Evolutionary conservation across 92 coral and sea anemone species (phyloP), one percentile per base, ranked within the genome.

Genomic region (Porites rus): DNA sequence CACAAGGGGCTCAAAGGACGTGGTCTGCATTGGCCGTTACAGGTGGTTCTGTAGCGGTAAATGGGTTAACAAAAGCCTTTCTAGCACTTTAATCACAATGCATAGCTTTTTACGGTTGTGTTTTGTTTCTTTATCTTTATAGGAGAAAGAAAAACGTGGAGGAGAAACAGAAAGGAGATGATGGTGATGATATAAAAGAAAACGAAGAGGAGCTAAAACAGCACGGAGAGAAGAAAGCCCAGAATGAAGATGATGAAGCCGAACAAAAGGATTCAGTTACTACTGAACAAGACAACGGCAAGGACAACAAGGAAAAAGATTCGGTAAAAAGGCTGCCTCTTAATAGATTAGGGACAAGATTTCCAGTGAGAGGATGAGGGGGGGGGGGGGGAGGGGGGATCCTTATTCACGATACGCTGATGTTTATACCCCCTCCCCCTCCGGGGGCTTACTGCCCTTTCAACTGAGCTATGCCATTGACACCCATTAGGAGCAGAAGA

Each of bases 91-190:
- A 38, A 38, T 38, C 46, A 38, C 46, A 38, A 5, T 56, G 61
- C 2, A 10, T 56, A 56, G 13, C 17, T 56, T 56, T 56, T 56
- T 56, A 56, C 16, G 16, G 61, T 14, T 56, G 0, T 1, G 0
- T 10, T 5, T 10, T 56, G 11, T 1, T 14, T 0, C 11, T 14
- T 56, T 56, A 10, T 54, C 10, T 4, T 20, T 43, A 67, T 62
- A 86, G 89, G 77, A 79, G 51, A 19, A 87, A 71, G 7, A 74
- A 66, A 8, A 80, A 79, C 5, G 31, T 65, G 17, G 65, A 74
- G 53, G 66, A 76, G 16, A 58, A n/a, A 6, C 82, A 18, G 21
- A 53, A 76, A 31, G 63, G 2, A 19, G 25, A 74, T 77, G 18
- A 58, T 22, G 81, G 70, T 8, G 74, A 62, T 14, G 43, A 62